A percentile compares a stretch with the other conserved stretches of the same genome.
These are phyloP conservation scores for Ganaspis brasiliensis DNA, from an alignment of 2,888 invertebrate species.

Conservation along the genomic window DNA sequence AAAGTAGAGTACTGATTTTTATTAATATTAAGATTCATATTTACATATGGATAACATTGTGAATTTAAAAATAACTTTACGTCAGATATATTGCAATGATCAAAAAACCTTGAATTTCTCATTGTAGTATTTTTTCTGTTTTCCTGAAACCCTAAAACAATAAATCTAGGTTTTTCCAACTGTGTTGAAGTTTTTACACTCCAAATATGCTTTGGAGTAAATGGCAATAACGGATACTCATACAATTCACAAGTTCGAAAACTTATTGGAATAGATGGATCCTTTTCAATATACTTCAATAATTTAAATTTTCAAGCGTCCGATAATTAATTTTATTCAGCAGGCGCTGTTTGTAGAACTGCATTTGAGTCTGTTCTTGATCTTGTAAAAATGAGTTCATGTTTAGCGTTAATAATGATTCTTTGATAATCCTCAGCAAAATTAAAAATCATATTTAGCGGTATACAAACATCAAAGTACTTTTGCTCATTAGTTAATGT, in stretches of 20 bases:
- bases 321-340: neutral
- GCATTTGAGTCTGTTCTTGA: neutral
- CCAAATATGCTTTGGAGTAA: no score
- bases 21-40: slow-evolving; percentile 47
- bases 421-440: no score
- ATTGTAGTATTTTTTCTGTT: slow-evolving; percentile 64
- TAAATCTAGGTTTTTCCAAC: slow-evolving; percentile 4
- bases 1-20: slow-evolving; percentile 62
- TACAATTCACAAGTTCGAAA: no score
- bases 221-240: no score
- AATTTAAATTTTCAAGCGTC: no score
- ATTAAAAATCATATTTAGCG: no score
- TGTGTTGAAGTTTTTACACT: neutral
- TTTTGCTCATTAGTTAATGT: neutral
- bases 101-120: slow-evolving; percentile 59
- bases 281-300: no score
- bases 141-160: neutral
- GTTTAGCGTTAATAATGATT: no score
- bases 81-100: slow-evolving; percentile 58
- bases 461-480: no score
- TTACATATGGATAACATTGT: slow-evolving; percentile 72
- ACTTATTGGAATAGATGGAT: no score
- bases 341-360: neutral
- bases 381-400: no score
- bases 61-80: slow-evolving; percentile 72